phyloP scores from a whole-genome alignment of 2,888 invertebrate genomes.

The Lagria hirta region DNA sequence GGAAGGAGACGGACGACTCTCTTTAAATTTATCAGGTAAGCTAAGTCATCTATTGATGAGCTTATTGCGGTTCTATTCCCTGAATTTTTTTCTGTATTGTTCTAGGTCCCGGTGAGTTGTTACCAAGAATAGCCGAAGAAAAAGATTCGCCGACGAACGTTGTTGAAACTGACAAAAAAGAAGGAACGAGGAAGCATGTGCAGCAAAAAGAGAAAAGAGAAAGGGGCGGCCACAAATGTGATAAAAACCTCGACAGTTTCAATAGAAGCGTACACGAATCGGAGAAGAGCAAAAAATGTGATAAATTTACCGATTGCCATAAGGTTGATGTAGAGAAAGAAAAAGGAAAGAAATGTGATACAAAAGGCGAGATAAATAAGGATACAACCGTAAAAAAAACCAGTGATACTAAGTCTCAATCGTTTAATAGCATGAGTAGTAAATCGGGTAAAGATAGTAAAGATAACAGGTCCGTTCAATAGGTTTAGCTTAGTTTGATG shows the following conservation, averaged over 20 bases:
- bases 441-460: constrained; percentile 19
- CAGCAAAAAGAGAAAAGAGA: constrained; percentile 15
- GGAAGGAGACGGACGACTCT: constrained; percentile 49
- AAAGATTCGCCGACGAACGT: constrained; percentile 76
- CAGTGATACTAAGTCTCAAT: constrained; percentile 19
- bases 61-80: too few species aligned
- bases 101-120: constrained; percentile 60
- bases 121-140: constrained; percentile 86
- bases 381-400: constrained; percentile 13
- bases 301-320: constrained; percentile 18
- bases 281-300: constrained; percentile 21
- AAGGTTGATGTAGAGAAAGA: too few species aligned
- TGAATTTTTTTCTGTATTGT: too few species aligned
- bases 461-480: constrained; percentile 25
- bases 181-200: constrained; percentile 6
- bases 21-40: constrained; percentile 56
- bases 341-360: constrained; percentile 24
- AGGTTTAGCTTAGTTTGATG: constrained; percentile 21
- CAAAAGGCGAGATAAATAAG: constrained; percentile 12
- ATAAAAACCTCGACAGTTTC: constrained; percentile 22
- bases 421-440: constrained; percentile 7
- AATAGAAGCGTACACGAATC: constrained; percentile 17
- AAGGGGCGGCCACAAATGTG: constrained; percentile 18
- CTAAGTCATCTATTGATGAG: too few species aligned
- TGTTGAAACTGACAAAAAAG: constrained; percentile 28